Base-by-base conservation (phyloP, 2,888 invertebrate genomes). In the Melanophora roralis region DNA sequence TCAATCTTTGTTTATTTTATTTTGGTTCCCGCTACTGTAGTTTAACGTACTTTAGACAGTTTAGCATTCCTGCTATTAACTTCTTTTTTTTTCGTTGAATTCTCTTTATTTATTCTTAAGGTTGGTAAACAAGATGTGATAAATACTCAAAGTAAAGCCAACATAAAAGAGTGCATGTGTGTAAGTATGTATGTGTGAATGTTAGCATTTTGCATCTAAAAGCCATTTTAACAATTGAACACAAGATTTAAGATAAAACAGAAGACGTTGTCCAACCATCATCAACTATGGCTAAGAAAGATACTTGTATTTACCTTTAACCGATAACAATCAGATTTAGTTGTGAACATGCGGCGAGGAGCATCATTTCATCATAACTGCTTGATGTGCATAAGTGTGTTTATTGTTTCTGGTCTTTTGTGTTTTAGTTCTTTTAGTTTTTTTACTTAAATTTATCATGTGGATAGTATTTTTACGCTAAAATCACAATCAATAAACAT, bases 221-320 rank as follows among this genome's bases (percentile, higher is more conserved):
- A 72, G 65, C 72, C 60, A 72, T 72, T 78, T 78, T 60, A 67
- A 72, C 72, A 78, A 72, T 78, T 78, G 67, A 60, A 72, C 67
- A 67, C 45, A 36, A 67, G 65, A 78, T 65, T 72, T 65, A 21
- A 78, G 72, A 78, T 78, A 78, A 78, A 51, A 55, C 47, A 43
- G 59, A 49, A 67, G 38, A 60, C 71, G 36, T 77, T 12, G 64
- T 65, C 64, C 59, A 71, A 64, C 60, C 77, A 67, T 72, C 55
- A 55, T 34, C 60, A 43, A 36, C 45, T 38, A 40, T 53, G 53
- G 38, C 72, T 47, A 77, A 71, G 49, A 76, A 57, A 57, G 71
- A 71, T 59, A 51, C 51, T 60, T 38, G 60, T 62, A 27, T 27
- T 27, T 27, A 53, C 72, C 67, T 72, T 45, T 60, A 67, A 53